A percentile compares a stretch with the other conserved stretches of the same genome.
These are phyloP conservation scores for Heterocephalus glaber DNA, from an alignment of 2,113 vertebrate genomes.

Conservation along the genomic window DNA sequence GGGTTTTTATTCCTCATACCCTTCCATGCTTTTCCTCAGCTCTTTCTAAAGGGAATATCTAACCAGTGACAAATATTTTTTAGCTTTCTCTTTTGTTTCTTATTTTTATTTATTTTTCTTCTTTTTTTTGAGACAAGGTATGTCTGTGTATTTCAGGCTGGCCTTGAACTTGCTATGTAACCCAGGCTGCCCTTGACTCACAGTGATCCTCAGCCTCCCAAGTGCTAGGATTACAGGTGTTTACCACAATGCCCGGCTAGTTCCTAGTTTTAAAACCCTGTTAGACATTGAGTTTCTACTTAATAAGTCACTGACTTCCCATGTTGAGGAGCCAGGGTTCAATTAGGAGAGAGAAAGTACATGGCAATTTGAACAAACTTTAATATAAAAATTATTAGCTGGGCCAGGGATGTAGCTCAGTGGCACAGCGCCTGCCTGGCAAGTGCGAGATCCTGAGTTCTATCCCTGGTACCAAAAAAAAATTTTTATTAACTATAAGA, in stretches of 20 bases:
- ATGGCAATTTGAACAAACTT: background rate
- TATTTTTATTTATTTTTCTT: background rate
- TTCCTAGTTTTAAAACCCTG: constrained; percentile 22
- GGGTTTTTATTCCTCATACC: background rate
- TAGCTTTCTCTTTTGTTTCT: background rate
- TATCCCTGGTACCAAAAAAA: too few species aligned
- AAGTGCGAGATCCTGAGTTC: too few species aligned
- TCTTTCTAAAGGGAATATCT: background rate
- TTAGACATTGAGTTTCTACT: background rate
- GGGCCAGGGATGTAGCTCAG: too few species aligned
- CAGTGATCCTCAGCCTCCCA: background rate
- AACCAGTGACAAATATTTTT: background rate
- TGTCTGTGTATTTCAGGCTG: too few species aligned
- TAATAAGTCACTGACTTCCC: constrained; percentile 3
- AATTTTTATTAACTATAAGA: background rate
- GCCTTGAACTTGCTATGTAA: background rate
- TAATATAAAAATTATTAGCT: background rate
- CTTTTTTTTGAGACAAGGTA: background rate
- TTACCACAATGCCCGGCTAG: background rate
- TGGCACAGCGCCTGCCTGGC: too few species aligned
- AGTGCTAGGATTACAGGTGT: background rate
- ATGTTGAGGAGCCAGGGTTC: background rate
- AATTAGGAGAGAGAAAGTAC: background rate
- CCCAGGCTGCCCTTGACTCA: background rate
- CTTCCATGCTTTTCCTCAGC: background rate